Conservation (phyloP, 2,888 invertebrate genomes). For the Octonoba sinensis region DNA sequence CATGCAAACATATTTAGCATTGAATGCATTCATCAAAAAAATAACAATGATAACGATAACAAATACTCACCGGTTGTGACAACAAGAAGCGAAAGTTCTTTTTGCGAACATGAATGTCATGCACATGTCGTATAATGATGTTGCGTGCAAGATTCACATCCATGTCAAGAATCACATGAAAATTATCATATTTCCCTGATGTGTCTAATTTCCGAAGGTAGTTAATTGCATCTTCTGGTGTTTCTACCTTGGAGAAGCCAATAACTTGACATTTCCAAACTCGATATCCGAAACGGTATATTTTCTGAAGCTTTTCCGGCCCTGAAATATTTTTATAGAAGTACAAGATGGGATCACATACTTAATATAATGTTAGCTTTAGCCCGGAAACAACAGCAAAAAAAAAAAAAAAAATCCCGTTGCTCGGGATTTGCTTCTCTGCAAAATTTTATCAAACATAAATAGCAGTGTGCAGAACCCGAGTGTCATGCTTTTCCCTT, state of each 20-base stretch:
- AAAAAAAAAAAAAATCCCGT: no score
- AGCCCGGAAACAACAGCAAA: no score
- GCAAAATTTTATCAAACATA: no score
- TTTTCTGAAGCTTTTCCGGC: conserved; percentile 53
- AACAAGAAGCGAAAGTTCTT: conserved; percentile 59
- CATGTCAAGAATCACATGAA: conserved; percentile 55
- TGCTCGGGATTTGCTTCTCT: no score
- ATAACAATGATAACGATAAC: background rate
- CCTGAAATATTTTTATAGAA: conserved; percentile 21
- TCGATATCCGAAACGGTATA: conserved; percentile 41
- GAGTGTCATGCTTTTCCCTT: no score
- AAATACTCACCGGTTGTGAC: conserved; percentile 53
- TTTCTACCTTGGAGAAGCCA: conserved; percentile 24
- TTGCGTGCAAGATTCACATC: conserved; percentile 39
- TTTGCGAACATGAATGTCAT: conserved; percentile 41
- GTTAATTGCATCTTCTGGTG: conserved; percentile 33
- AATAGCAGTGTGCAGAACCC: no score
- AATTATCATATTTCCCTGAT: conserved; percentile 17
- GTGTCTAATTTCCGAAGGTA: conserved; percentile 41
- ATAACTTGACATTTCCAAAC: conserved; percentile 30
- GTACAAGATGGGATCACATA: no score
- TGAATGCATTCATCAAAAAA: no score
- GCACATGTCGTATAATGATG: conserved; percentile 43
- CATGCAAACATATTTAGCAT: no score
- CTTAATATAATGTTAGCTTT: no score